Evolutionary conservation across 2,113 vertebrate species (phyloP), one percentile per base, ranked within the genome.

Genomic region (Cricetomys ansorgei): DNA sequence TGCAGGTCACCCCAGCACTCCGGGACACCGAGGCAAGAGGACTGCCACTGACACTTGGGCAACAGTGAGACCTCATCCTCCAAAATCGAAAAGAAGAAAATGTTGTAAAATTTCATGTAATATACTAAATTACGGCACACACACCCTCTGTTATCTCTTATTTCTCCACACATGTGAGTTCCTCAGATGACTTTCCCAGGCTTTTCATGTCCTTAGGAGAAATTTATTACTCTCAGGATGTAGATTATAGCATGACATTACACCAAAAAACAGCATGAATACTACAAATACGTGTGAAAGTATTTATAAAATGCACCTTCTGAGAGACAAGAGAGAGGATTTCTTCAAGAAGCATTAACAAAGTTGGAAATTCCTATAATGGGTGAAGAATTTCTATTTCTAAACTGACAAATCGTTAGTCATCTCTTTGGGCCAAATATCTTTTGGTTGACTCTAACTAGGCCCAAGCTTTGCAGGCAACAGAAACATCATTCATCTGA

Each of bases 101-200:
- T 48, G 16, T 91, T 94, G 92, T 95, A 96, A 96, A 85, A 90
- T 89, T 34, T 83, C 12, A 72, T 53, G 59, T 94, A 96, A 97
- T 97, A 98, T 91, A 96, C 67, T 70, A 96, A 87, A 95, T 64
- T 97, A 95, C 84, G 79, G 50, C 91, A 94, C 84, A 96, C 95
- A 84, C 95, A 98, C 95, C 3, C 27, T 90, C 40, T 65, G 17
- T 73, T 43, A 11, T n/a, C 92, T 40, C 25, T 77, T 89, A 72
- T 55, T 67, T 53, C 8, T 9, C 31, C 37, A 79, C 64, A 89
- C 69, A 59, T 19, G 3, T 59, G 72, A 48, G 62, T 4, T 43
- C 43, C 23, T 80, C 91, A 93, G 21, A 89, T 93, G 94, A 90
- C 2, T 97, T 91, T 97, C 94, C 92, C 40, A n/a, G n/a, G 96